A percentile compares a stretch with the other conserved stretches of the same genome.
Evolutionary conservation across 2,113 vertebrate genomes (phyloP).

Genomic region (Eubucco bourcierii): DNA sequence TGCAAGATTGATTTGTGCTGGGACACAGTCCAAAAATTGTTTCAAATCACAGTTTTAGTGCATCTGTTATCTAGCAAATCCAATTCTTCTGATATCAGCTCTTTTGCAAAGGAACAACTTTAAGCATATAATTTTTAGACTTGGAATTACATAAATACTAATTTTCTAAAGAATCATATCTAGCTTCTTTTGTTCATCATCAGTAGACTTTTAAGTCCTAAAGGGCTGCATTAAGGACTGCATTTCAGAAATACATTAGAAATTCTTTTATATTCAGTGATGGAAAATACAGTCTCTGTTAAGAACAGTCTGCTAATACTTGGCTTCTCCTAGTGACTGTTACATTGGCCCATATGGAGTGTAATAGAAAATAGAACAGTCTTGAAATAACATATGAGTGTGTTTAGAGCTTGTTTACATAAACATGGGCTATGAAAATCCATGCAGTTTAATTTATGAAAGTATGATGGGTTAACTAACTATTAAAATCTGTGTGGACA

Average conservation of each 20-base stretch:
- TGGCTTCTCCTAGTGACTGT: conserved; percentile 43
- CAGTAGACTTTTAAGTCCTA: background rate
- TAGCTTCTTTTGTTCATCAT: background rate
- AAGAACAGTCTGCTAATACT: conserved; percentile 24
- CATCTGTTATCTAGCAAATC: conserved; percentile 52
- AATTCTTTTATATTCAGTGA: background rate
- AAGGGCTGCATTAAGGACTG: background rate
- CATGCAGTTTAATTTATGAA: background rate
- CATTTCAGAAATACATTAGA: background rate
- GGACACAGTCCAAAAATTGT: conserved; percentile 45
- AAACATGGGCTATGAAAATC: conserved; percentile 38
- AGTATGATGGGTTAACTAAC: conserved; percentile 40
- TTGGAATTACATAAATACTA: background rate
- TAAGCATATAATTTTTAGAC: background rate
- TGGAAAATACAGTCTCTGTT: background rate
- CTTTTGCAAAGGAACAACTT: background rate
- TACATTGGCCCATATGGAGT: conserved; percentile 59
- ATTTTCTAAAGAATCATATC: background rate
- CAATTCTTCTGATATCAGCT: conserved; percentile 2
- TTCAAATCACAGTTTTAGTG: conserved; percentile 2
- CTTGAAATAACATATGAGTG: conserved; percentile 18
- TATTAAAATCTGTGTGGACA: conserved; percentile 32
- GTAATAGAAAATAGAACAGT: conserved; percentile 52
- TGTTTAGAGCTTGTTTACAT: conserved; percentile 48
- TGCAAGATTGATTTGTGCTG: conserved; percentile 46